Conservation (phyloP, 2,113 vertebrate species). For the Cromileptes altivelis region DNA sequence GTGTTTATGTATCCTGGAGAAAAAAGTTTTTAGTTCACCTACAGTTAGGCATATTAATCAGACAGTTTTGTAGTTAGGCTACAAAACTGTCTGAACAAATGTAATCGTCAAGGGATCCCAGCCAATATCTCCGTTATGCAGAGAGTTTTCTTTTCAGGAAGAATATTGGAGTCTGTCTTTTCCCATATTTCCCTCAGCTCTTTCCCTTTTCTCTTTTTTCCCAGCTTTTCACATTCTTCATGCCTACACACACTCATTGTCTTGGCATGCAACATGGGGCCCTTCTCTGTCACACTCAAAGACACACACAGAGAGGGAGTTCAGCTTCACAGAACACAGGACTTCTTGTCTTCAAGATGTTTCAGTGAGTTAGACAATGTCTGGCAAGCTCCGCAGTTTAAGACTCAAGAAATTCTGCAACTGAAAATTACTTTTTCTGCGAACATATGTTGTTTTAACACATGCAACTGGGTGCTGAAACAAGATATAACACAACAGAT, state of each 20-base stretch:
- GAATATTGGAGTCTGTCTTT: constrained; percentile 7
- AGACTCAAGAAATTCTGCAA: background rate
- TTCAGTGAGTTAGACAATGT: background rate
- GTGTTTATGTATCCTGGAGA: background rate
- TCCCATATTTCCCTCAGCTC: constrained; percentile 3
- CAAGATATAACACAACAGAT: constrained; percentile 2
- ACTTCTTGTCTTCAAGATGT: constrained; percentile 53
- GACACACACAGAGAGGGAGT: constrained; percentile 13
- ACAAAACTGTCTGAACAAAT: background rate
- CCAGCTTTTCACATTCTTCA: constrained; percentile 60
- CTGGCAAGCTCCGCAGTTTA: constrained; percentile 12
- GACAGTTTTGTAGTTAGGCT: background rate
- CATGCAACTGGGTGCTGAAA: constrained; percentile 10
- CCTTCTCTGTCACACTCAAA: constrained; percentile 17
- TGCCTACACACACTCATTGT: constrained; percentile 62
- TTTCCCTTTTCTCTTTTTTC: constrained; percentile 5
- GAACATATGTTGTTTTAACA: background rate
- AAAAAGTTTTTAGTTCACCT: background rate
- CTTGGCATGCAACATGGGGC: constrained; percentile 31
- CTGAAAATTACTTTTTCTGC: constrained; percentile 3
- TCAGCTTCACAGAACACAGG: constrained; percentile 45
- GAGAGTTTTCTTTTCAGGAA: background rate
- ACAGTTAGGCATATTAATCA: background rate
- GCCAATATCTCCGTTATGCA: background rate
- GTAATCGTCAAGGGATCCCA: background rate